Percentiles rank a stretch among this genome's conserved stretches.
Evolutionary conservation across 2,888 invertebrate genomes (phyloP).

Genomic region (Zele albiditarsus): DNA sequence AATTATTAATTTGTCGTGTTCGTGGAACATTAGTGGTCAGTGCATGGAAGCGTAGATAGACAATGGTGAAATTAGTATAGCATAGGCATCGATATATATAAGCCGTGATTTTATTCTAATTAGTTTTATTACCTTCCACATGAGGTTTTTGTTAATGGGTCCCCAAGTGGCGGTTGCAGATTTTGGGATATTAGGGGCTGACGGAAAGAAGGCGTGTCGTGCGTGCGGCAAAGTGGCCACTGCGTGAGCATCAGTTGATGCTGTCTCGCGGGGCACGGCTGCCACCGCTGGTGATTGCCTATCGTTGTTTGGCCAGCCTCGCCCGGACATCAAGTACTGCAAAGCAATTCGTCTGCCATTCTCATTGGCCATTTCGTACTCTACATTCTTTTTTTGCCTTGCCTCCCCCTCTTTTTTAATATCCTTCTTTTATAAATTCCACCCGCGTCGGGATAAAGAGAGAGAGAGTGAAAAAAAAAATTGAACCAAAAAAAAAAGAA

Average conservation of each 20-base stretch:
- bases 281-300: slow-evolving; percentile 66
- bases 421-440: background rate
- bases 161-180: slow-evolving; percentile 78
- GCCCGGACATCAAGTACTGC: slow-evolving; percentile 71
- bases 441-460: background rate
- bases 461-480: background rate
- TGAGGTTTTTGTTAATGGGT: slow-evolving; percentile 78
- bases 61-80: slow-evolving; percentile 7
- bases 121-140: slow-evolving; percentile 77
- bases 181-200: slow-evolving; percentile 77
- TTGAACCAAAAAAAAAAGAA: slow-evolving; percentile 6
- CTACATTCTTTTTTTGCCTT: slow-evolving; percentile 22
- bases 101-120: slow-evolving; percentile 15
- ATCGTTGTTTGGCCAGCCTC: slow-evolving; percentile 71
- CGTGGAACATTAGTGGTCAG: slow-evolving; percentile 1
- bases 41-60: slow-evolving; percentile 23
- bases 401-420: background rate
- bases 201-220: slow-evolving; percentile 71
- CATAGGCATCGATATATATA: background rate
- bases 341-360: slow-evolving; percentile 60
- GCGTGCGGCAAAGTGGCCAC: slow-evolving; percentile 71
- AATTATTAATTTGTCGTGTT: slow-evolving; percentile 6
- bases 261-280: slow-evolving; percentile 65
- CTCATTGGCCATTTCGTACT: slow-evolving; percentile 43
- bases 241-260: slow-evolving; percentile 67